A percentile compares a stretch with the other conserved stretches of the same genome.
Evolutionary conservation across 2,797 vertebrate genomes (phyloP).

Genomic region (Hypotaenidia okinawae): DNA sequence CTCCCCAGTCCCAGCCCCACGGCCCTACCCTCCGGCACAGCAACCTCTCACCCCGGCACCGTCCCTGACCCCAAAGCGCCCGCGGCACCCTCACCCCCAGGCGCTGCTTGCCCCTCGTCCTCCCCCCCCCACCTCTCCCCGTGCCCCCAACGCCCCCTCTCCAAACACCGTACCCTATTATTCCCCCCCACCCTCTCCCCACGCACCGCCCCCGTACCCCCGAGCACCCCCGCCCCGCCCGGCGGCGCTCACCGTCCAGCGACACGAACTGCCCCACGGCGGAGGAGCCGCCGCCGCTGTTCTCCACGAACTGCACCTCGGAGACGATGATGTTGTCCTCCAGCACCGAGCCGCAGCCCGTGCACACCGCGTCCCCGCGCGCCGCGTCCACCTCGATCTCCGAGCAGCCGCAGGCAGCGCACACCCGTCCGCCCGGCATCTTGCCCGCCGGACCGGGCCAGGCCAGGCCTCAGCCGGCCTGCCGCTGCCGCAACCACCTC

Average conservation of each 20-base stretch:
- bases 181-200: too few species aligned
- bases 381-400: constrained; percentile 94
- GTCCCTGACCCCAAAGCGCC: too few species aligned
- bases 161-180: not conserved
- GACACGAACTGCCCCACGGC: constrained; percentile 97
- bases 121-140: not conserved
- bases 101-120: not conserved
- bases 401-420: constrained; percentile 87
- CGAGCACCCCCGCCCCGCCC: not conserved
- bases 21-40: not conserved
- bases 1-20: not conserved
- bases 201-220: too few species aligned
- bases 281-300: constrained; percentile 90
- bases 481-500: not conserved
- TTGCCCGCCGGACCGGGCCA: constrained; percentile 78
- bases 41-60: not conserved
- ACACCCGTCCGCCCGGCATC: constrained; percentile 87
- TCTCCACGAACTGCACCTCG: constrained; percentile 96
- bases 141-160: not conserved
- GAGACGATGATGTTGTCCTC: constrained; percentile 99
- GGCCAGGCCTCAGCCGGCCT: not conserved
- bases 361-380: constrained; percentile 93
- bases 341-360: constrained; percentile 91
- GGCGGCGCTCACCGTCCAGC: constrained; percentile 83
- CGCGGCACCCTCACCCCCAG: not conserved